These are phyloP conservation scores for Hydropsyche betteni DNA, from an alignment of 2,888 invertebrate species.

Conservation along the genomic window DNA sequence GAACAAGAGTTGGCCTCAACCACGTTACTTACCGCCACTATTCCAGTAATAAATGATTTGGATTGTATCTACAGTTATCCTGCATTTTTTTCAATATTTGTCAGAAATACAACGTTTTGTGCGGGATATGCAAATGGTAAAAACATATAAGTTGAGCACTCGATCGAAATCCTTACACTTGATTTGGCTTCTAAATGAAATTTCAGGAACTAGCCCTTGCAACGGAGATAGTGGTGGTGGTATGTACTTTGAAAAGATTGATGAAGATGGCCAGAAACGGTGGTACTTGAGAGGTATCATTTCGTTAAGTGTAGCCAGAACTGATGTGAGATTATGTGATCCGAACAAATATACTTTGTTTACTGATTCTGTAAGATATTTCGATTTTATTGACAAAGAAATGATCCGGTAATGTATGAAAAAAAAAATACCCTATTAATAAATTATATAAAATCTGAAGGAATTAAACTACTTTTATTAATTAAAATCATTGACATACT, in stretches of 20 bases:
- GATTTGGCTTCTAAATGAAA: too few relatives aligned
- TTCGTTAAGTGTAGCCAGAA: constrained; percentile 41
- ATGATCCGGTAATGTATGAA: too few relatives aligned
- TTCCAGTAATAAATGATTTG: constrained; percentile 44
- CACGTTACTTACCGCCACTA: constrained; percentile 52
- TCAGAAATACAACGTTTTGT: constrained; percentile 47
- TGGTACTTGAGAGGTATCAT: constrained; percentile 49
- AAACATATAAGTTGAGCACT: not conserved
- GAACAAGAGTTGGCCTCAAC: constrained; percentile 54
- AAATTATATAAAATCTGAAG: too few relatives aligned
- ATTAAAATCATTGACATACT: too few relatives aligned
- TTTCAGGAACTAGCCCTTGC: constrained; percentile 49
- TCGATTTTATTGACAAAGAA: too few relatives aligned
- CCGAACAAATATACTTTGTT: constrained; percentile 53
- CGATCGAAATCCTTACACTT: too few relatives aligned
- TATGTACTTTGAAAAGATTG: constrained; percentile 40
- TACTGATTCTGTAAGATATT: constrained; percentile 52
- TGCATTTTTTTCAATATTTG: constrained; percentile 44
- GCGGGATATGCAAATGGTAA: constrained; percentile 49
- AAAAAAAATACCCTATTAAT: too few relatives aligned
- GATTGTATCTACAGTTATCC: constrained; percentile 47
- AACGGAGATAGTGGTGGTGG: constrained; percentile 51
- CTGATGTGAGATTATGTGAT: constrained; percentile 51
- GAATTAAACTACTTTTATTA: too few relatives aligned
- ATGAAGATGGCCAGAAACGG: constrained; percentile 33